Evolutionary conservation across 2,113 vertebrate species (phyloP), one percentile per base, ranked within the genome.

Genomic region (Condylura cristata): DNA sequence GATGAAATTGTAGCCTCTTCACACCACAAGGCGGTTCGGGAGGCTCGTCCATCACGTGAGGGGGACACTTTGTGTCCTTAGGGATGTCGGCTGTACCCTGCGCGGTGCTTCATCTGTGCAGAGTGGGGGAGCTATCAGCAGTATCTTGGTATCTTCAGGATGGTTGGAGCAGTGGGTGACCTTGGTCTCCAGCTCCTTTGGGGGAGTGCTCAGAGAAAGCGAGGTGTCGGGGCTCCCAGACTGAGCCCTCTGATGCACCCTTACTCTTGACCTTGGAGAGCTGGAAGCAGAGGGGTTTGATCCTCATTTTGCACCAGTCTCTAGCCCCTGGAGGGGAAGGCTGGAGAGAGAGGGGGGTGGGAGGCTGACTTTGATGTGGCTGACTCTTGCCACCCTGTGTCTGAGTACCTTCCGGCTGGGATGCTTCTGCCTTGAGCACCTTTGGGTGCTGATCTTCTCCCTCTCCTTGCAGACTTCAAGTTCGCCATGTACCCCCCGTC

Each of bases 401-500:
- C 46, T 5, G 11, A 8, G 53, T 1, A 1, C 18, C 68, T 74
- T 37, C 17, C 7, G 30, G 16, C 51, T 30, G 7, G 8, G 16
- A 8, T 34, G 20, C 41, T 1, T 37, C 53, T 6, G 3, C 28
- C 6, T 7, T 87, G 30, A 13, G 2, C 8, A 5, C 11, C 12
- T 30, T 58, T 8, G 61, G 17, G 18, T 20, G 61, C 80, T 95
- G 75, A 95, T 41, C 78, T 34, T 5, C 53, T 2, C 48, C 56
- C 83, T 26, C 93, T 70, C 65, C 95, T 82, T 78, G 53, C 98
- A 99, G 99, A 99, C 97, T 99, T 99, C 97, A 99, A 99, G 97
- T 99, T 99, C 34, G 99, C 99, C 96, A 99, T 99, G 99, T 99
- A 99, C 97, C 99, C 99, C 32, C 99, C 99, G 0, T 99, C 99